Evolutionary conservation across 2,113 vertebrate genomes (phyloP).

Genomic region (Montifringilla adamsi): DNA sequence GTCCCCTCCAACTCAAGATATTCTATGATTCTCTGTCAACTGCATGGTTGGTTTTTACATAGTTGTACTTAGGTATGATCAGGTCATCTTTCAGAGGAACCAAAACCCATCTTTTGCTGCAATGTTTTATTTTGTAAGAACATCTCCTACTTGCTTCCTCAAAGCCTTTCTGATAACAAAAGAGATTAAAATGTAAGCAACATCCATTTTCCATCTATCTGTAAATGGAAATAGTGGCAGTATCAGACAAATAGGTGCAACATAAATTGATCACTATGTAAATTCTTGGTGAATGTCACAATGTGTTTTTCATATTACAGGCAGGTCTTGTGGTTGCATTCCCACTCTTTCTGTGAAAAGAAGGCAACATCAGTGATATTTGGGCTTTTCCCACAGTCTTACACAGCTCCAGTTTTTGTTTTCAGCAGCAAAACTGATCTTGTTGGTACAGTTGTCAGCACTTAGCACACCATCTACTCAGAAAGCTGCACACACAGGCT

Average conservation of each 20-base stretch:
- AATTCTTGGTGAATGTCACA: not conserved
- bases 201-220: not conserved
- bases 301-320: not conserved
- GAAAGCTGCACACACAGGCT: not conserved
- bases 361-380: not conserved
- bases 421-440: not conserved
- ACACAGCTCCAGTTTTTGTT: not conserved
- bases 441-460: not conserved
- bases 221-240: not conserved
- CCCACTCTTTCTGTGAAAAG: not conserved
- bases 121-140: not conserved
- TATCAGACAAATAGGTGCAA: not conserved
- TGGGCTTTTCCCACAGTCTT: not conserved
- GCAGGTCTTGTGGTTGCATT: not conserved
- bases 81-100: not conserved
- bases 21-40: not conserved
- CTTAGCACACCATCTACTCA: not conserved
- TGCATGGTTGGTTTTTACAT: not conserved
- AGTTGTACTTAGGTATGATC: not conserved
- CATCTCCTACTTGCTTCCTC: not conserved
- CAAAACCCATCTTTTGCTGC: not conserved
- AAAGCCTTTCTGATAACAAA: not conserved
- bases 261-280: not conserved
- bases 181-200: not conserved
- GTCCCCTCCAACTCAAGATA: not conserved